Conservation (phyloP, 2,888 invertebrate species). For the Orchestes rusci region DNA sequence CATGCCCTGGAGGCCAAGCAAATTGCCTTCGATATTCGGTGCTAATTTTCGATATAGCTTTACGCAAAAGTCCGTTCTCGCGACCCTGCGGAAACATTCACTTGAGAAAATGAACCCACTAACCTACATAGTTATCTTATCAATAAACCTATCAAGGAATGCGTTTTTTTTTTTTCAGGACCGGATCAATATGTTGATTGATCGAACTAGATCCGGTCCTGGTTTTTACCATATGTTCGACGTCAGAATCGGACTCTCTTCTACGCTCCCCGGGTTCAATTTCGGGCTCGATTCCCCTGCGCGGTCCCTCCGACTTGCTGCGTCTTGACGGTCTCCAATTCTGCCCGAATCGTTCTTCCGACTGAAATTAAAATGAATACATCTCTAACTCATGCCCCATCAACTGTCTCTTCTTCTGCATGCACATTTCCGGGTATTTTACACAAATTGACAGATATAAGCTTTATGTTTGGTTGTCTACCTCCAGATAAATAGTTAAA, state of each 20-base stretch:
- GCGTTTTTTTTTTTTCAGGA: neutral
- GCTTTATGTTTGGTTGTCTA: neutral
- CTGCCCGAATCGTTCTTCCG: constrained; percentile 57
- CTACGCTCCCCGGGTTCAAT: constrained; percentile 36
- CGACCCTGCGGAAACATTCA: no score
- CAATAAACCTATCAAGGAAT: no score
- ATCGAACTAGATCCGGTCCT: no score
- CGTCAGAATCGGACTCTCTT: constrained; percentile 43
- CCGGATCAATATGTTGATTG: neutral
- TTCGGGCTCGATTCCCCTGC: constrained; percentile 35
- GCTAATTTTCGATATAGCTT: constrained; percentile 67
- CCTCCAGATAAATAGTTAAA: neutral
- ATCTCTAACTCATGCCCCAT: constrained; percentile 25
- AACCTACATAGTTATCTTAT: no score
- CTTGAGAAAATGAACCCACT: no score
- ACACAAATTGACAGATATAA: constrained; percentile 18
- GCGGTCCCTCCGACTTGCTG: constrained; percentile 74
- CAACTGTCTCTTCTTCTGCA: constrained; percentile 12
- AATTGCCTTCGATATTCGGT: constrained; percentile 87
- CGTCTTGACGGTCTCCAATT: constrained; percentile 59
- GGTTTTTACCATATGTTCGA: constrained; percentile 41
- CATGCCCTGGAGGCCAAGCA: constrained; percentile 67
- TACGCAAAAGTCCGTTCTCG: constrained; percentile 59
- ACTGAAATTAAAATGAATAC: constrained; percentile 46
- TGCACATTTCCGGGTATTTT: constrained; percentile 17